phyloP scores from a whole-genome alignment of 2,113 vertebrate genomes.

The pig (Sus scrofa) region DNA sequence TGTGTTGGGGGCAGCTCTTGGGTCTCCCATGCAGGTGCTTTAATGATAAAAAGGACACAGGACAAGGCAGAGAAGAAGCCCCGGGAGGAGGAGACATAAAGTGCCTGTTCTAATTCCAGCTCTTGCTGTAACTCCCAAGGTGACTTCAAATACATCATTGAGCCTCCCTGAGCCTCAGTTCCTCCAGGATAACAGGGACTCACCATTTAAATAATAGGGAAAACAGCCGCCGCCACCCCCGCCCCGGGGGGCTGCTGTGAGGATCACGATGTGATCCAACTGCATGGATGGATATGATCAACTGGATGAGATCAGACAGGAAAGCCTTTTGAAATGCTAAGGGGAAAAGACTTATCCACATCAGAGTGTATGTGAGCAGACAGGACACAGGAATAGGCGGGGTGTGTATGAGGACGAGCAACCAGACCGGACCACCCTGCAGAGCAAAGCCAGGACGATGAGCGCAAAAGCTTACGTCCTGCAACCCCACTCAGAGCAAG shows the following conservation, averaged over 20 bases:
- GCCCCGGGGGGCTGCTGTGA: constrained; percentile 42
- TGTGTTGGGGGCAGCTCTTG: not conserved
- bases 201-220: constrained; percentile 80
- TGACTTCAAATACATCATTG: constrained; percentile 76
- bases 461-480: not conserved
- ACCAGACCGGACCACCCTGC: not conserved
- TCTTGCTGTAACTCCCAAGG: constrained; percentile 15
- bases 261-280: constrained; percentile 61
- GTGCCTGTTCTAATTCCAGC: constrained; percentile 58
- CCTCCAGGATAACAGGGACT: constrained; percentile 49
- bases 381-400: constrained; percentile 26
- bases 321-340: constrained; percentile 83
- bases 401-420: not conserved
- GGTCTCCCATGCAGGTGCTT: too few species aligned
- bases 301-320: constrained; percentile 74
- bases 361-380: constrained; percentile 74
- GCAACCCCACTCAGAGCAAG: not conserved
- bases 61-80: not conserved
- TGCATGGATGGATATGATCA: constrained; percentile 24
- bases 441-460: not conserved
- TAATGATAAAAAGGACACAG: not conserved
- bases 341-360: constrained; percentile 78
- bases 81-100: not conserved
- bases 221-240: too few species aligned
- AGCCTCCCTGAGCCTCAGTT: constrained; percentile 51